A percentile compares a stretch with the other conserved stretches of the same genome.
These are phyloP conservation scores for Schizaphis graminum DNA, from an alignment of 2,888 invertebrate species.

Conservation along the genomic window DNA sequence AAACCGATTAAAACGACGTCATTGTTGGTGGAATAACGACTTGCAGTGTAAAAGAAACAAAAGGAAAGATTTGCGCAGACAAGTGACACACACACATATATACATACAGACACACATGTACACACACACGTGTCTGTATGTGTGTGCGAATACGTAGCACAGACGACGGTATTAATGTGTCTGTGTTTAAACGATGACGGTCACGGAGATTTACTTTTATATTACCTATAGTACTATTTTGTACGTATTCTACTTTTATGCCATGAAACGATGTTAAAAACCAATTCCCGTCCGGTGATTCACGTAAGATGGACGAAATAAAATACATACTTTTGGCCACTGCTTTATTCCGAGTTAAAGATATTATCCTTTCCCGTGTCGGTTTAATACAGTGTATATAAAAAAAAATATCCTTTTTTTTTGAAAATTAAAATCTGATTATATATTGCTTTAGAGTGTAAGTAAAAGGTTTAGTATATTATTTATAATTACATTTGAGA, in stretches of 20 bases:
- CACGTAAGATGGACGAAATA: neutral
- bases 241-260: neutral
- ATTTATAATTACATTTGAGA: neutral
- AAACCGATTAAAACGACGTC: neutral
- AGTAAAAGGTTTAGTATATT: neutral
- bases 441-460: neutral
- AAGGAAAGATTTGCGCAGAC: neutral
- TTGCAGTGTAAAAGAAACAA: neutral
- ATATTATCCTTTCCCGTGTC: neutral
- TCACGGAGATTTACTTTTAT: neutral
- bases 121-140: neutral
- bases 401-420: neutral
- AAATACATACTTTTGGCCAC: neutral
- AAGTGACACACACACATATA: neutral
- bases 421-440: neutral
- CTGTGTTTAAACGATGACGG: constrained; percentile 4
- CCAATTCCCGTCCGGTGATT: neutral
- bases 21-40: neutral
- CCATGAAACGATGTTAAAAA: neutral
- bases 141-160: neutral
- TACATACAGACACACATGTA: neutral
- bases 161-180: neutral
- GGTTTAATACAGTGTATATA: neutral
- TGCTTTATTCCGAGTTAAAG: neutral
- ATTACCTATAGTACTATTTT: neutral